Conservation (phyloP, 2,888 invertebrate genomes). For the Athetis lepigone region DNA sequence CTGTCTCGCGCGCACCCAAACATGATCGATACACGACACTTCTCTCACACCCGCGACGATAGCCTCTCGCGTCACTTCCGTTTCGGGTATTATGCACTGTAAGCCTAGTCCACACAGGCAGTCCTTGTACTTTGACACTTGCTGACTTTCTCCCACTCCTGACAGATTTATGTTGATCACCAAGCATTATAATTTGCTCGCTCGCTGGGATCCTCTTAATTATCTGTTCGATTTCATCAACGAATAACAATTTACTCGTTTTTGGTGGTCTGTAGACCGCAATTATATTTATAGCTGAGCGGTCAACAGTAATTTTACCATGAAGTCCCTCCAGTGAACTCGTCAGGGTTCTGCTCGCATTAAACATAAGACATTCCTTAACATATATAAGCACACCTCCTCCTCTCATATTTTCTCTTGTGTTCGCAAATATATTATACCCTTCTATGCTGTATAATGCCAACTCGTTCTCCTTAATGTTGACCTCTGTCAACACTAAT, state of each 20-base stretch:
- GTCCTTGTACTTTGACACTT: constrained; percentile 9
- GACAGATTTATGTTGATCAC: constrained; percentile 23
- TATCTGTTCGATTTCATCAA: constrained; percentile 13
- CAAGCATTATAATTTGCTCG: constrained; percentile 12
- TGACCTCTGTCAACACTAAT: constrained; percentile 20
- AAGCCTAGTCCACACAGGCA: constrained; percentile 23
- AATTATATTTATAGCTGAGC: constrained; percentile 1
- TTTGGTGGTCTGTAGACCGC: constrained; percentile 4
- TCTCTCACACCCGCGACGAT: constrained; percentile 26
- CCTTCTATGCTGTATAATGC: constrained; percentile 15
- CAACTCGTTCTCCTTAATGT: constrained; percentile 16
- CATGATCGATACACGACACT: constrained; percentile 27
- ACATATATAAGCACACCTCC: constrained; percentile 22
- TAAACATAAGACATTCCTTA: not conserved
- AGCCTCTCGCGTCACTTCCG: constrained; percentile 29
- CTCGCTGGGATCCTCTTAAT: constrained; percentile 6
- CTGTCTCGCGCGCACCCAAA: constrained; percentile 19
- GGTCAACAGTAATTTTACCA: constrained; percentile 6
- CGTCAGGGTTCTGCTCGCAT: not conserved
- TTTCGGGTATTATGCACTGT: constrained; percentile 18
- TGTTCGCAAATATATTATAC: constrained; percentile 15
- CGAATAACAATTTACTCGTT: constrained; percentile 3
- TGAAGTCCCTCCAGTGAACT: constrained; percentile 1
- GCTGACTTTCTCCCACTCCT: not conserved
- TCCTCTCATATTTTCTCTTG: constrained; percentile 10